Conservation (phyloP, 2,888 invertebrate genomes). For the Odontomyia ornata region DNA sequence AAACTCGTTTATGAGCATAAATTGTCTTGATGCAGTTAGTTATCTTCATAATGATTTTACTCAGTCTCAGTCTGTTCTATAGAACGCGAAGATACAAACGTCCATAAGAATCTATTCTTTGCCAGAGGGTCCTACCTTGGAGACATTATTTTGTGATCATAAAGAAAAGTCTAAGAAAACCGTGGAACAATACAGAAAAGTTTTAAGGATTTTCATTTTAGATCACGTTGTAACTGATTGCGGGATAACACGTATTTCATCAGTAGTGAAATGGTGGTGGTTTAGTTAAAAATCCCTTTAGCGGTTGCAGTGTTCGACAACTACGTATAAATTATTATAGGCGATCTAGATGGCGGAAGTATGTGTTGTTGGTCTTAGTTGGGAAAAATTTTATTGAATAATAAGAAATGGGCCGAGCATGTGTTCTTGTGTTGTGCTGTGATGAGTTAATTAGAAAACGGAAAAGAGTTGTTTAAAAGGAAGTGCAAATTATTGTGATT, state of each 20-base stretch:
- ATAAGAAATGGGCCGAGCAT: too few species aligned
- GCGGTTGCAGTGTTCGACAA: background rate
- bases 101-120: background rate
- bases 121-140: background rate
- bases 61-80: background rate
- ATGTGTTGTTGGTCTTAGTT: background rate
- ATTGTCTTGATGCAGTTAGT: slow-evolving; percentile 29
- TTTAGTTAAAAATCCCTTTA: background rate
- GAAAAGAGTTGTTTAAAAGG: too few species aligned
- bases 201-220: background rate
- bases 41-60: slow-evolving; percentile 19
- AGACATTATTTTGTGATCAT: background rate
- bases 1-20: slow-evolving; percentile 26
- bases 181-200: background rate
- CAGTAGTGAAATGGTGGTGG: slow-evolving; percentile 1
- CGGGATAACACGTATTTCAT: background rate
- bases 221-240: background rate
- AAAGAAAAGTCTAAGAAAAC: background rate
- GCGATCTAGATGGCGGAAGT: background rate
- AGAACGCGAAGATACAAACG: background rate
- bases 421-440: too few species aligned
- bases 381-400: too few species aligned
- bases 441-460: too few species aligned
- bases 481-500: too few species aligned
- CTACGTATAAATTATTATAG: background rate